phyloP scores from a whole-genome alignment of 2,888 invertebrate species.

The Chirona hameri region DNA sequence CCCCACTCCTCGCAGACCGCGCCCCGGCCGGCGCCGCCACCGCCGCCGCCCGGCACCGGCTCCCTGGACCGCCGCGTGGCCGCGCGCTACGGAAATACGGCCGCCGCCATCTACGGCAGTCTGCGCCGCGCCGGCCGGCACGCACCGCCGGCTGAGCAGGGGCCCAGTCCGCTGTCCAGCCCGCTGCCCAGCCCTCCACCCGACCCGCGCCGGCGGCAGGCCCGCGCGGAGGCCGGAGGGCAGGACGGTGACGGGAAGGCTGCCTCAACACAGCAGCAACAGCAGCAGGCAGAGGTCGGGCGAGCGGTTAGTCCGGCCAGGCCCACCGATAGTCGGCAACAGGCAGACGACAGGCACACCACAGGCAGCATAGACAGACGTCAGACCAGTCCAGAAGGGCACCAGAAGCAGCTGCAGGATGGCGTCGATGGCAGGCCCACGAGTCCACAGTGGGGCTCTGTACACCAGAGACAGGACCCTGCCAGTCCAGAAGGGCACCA shows the following conservation, averaged over 20 bases:
- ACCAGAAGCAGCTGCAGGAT: neutral
- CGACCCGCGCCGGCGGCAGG: neutral
- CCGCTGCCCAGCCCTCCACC: neutral
- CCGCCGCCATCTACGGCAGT: neutral
- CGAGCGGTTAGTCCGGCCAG: neutral
- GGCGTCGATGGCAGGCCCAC: neutral
- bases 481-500: neutral
- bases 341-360: neutral
- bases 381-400: neutral
- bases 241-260: neutral
- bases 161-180: neutral
- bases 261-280: neutral
- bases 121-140: neutral
- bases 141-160: neutral
- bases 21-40: constrained; percentile 1
- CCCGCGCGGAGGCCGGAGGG: neutral
- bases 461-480: neutral
- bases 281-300: neutral
- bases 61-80: neutral
- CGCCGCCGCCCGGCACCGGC: constrained; percentile 11
- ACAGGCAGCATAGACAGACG: neutral
- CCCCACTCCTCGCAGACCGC: neutral
- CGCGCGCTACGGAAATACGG: neutral
- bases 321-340: neutral
- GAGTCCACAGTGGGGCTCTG: neutral